Evolutionary conservation across 2,113 vertebrate genomes (phyloP).

Genomic region (Paradisaea rubra): DNA sequence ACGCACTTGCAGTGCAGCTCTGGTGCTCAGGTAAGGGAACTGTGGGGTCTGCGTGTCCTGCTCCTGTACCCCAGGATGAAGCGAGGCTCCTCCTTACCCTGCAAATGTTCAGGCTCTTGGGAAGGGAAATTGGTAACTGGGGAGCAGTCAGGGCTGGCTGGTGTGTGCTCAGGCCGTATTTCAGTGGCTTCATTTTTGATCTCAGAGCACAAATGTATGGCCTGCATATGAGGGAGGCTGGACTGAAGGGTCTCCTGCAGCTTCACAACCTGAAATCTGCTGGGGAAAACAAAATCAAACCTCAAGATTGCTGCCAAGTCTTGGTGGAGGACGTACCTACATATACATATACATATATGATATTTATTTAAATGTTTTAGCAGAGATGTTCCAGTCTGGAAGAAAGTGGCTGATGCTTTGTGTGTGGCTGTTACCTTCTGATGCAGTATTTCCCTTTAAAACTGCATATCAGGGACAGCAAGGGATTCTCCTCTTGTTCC

Average conservation of each 20-base stretch:
- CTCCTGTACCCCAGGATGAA: neutral
- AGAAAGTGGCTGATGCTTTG: neutral
- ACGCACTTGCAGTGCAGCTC: rapidly evolving
- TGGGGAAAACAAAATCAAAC: neutral
- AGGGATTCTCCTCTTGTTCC: neutral
- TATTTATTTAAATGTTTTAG: neutral
- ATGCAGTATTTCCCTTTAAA: neutral
- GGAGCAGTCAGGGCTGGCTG: neutral
- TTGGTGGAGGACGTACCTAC: neutral
- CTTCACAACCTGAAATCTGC: neutral
- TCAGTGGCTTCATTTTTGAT: rapidly evolving
- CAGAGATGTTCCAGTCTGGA: neutral
- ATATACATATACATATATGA: rapidly evolving
- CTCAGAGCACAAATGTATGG: neutral
- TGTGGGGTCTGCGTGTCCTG: neutral
- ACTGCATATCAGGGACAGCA: rapidly evolving
- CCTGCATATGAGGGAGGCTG: neutral
- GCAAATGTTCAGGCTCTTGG: neutral
- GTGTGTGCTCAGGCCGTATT: rapidly evolving
- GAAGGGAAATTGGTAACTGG: neutral
- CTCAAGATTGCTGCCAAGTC: neutral
- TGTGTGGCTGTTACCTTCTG: neutral
- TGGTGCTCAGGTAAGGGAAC: neutral
- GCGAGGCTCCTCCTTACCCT: neutral
- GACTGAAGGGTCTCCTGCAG: neutral